These are phyloP conservation scores for Drosophila tsacasi DNA, from an alignment of 1,140 invertebrate genomes.

Conservation along the genomic window DNA sequence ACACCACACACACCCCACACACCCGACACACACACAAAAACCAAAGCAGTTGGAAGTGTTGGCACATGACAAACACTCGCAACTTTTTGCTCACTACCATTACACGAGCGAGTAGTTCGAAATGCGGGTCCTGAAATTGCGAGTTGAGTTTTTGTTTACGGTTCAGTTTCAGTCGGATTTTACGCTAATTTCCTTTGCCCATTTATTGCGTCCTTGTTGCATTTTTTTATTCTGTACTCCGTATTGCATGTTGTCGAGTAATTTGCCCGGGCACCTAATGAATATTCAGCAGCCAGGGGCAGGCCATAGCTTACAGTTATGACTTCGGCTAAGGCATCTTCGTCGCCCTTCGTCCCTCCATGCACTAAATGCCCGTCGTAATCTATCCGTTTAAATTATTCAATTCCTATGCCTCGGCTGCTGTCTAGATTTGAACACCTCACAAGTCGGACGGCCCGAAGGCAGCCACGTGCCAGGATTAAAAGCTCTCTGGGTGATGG, in stretches of 20 bases:
- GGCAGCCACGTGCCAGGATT: conserved; percentile 47
- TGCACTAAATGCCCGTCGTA: conserved; percentile 28
- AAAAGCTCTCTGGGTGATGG: conserved; percentile 39
- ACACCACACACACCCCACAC: neutral
- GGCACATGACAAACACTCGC: conserved; percentile 81
- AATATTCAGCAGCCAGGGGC: conserved; percentile 44
- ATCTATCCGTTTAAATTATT: conserved; percentile 54
- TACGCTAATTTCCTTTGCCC: conserved; percentile 48
- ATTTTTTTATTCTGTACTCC: conserved; percentile 11
- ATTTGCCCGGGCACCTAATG: conserved; percentile 41
- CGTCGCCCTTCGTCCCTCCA: neutral
- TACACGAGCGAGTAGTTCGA: conserved; percentile 7
- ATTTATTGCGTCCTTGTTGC: conserved; percentile 41
- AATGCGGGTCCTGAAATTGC: conserved; percentile 16
- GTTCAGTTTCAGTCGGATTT: conserved; percentile 43
- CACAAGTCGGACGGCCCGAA: conserved; percentile 22
- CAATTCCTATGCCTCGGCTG: conserved; percentile 32
- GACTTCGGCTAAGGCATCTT: conserved; percentile 20
- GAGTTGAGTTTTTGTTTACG: conserved; percentile 46
- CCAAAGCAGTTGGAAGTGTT: conserved; percentile 72
- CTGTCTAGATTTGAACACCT: conserved; percentile 39
- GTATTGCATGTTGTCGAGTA: conserved; percentile 44
- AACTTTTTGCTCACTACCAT: conserved; percentile 66
- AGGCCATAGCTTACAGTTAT: conserved; percentile 40
- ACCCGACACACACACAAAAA: conserved; percentile 36